A percentile compares a stretch with the other conserved stretches of the same genome.
phyloP scores from a whole-genome alignment of 2,888 invertebrate genomes.

The Magallana nippona region DNA sequence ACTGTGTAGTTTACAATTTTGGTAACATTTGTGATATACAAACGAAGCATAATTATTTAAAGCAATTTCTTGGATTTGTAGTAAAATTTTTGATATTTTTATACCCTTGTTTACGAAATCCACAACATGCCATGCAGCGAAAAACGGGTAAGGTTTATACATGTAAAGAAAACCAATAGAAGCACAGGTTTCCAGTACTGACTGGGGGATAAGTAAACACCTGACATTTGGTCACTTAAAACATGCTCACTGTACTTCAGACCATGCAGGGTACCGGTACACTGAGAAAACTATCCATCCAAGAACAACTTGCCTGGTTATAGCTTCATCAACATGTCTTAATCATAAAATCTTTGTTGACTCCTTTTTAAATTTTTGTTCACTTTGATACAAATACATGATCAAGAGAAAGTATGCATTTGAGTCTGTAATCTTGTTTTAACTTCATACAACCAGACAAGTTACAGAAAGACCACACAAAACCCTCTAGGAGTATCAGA shows the following conservation, averaged over 20 bases:
- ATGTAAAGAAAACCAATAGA: no score
- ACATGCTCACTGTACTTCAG: not conserved
- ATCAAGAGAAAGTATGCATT: not conserved
- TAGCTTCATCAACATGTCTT: not conserved
- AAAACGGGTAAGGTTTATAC: no score
- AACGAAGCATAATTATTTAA: no score
- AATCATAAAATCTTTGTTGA: not conserved
- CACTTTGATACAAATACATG: not conserved
- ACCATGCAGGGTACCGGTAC: not conserved
- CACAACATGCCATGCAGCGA: no score
- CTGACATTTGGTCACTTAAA: not conserved
- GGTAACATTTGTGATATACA: no score
- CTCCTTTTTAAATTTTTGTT: no score
- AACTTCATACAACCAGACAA: conserved; percentile 8
- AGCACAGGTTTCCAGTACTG: no score
- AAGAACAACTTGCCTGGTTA: conserved; percentile 6
- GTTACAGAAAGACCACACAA: not conserved
- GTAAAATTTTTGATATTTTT: no score
- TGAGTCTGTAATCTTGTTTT: not conserved
- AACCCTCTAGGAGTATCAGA: not conserved
- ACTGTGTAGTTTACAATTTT: no score
- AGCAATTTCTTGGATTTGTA: no score
- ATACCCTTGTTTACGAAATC: no score
- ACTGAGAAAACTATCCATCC: not conserved
- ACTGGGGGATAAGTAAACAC: no score